These are phyloP conservation scores for Macrosiphum euphorbiae DNA, from an alignment of 2,888 invertebrate species.

Conservation along the genomic window DNA sequence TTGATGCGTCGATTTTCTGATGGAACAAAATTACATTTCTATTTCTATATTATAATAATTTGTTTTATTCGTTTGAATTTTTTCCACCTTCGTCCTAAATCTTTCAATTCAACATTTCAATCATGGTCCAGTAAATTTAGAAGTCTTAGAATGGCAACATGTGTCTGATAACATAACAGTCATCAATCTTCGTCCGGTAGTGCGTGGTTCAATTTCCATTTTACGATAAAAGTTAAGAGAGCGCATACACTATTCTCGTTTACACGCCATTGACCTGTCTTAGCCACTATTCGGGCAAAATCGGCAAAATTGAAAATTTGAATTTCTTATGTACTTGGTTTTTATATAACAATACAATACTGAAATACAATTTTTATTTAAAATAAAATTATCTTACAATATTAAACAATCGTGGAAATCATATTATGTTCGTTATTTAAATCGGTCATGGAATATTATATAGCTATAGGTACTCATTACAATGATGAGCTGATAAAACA, in stretches of 20 bases:
- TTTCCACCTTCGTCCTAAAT: not conserved
- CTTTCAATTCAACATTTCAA: conserved; percentile 23
- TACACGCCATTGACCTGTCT: conserved; percentile 18
- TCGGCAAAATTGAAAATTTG: conserved; percentile 10
- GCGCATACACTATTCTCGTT: conserved; percentile 6
- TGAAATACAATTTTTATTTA: not conserved
- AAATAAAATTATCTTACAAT: not conserved
- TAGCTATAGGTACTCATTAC: not conserved
- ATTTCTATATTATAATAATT: not conserved
- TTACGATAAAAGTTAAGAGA: conserved; percentile 19
- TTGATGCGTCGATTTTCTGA: not conserved
- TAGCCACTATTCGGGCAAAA: not conserved
- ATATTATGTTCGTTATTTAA: not conserved
- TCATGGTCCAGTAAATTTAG: conserved; percentile 55
- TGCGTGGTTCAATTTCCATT: conserved; percentile 52
- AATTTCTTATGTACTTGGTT: not conserved
- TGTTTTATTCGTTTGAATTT: not conserved
- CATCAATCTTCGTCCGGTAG: conserved; percentile 58
- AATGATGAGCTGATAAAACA: not conserved
- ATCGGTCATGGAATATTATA: too few relatives aligned
- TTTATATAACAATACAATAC: not conserved
- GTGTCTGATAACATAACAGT: conserved; percentile 47
- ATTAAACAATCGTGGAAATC: not conserved
- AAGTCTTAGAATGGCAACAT: conserved; percentile 41
- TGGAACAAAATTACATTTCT: not conserved